Percentiles rank a stretch among this genome's conserved stretches.
These are phyloP conservation scores for Patiria miniata DNA, from an alignment of 35 echinoderm and acorn worm genomes.

Conservation along the genomic window DNA sequence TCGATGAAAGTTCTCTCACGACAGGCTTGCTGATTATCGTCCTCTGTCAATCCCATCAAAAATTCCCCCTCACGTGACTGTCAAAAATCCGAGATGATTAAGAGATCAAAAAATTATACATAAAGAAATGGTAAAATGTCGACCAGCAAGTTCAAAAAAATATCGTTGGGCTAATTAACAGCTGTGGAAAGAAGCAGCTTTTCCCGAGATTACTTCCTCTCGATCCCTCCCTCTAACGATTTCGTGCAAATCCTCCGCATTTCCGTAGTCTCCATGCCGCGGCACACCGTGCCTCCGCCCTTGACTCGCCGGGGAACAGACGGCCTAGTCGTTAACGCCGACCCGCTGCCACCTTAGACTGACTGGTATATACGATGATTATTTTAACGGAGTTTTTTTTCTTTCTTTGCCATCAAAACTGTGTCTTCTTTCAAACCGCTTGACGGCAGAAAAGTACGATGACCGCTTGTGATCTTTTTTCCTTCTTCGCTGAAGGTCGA, in stretches of 20 bases:
- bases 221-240: neutral
- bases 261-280: neutral
- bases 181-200: neutral
- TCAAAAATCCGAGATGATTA: neutral
- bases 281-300: neutral
- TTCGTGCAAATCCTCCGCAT: neutral
- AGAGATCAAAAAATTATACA: slow-evolving; percentile 17
- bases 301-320: neutral
- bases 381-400: neutral
- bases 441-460: slow-evolving; percentile 5
- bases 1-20: too few species aligned
- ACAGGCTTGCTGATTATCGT: too few species aligned
- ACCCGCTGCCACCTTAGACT: slow-evolving; percentile 11
- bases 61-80: too few species aligned
- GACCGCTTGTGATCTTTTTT: neutral
- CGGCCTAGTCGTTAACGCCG: slow-evolving; percentile 13
- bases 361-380: neutral
- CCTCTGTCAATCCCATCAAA: too few species aligned
- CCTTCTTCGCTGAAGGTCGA: too few species aligned
- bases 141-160: neutral
- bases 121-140: neutral
- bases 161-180: neutral
- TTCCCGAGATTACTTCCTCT: neutral
- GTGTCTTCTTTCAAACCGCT: neutral
- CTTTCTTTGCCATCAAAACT: slow-evolving; percentile 2